Base-by-base conservation (phyloP, 1,140 invertebrate species). In the Cardiocondyla obscurior region DNA sequence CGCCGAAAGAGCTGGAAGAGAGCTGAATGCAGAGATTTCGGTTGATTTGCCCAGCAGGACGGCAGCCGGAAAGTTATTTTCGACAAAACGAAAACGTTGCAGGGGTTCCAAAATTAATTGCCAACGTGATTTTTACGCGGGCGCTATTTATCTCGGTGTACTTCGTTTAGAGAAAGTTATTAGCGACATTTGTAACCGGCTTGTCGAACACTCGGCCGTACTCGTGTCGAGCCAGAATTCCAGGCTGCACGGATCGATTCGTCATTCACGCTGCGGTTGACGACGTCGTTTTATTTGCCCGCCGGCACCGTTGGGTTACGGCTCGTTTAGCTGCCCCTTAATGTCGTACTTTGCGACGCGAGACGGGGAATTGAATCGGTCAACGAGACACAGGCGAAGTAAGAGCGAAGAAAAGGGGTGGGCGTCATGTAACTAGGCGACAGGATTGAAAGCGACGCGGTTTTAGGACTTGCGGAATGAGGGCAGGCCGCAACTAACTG, bases 361-460 rank as follows among this genome's bases (percentile, higher is more conserved):
- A 79, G 19, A 64, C 51, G 53, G 42, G 28, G 36, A n/a, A 42
- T 25, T 76, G 81, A 60, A 77, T 53, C 67, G 58, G 49, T 46
- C 51, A 36, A 69, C 60, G 74, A 30, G 51, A 25, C 22, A 33
- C 25, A 46, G 46, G 55, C n/a, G 12, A 70, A 72, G 39, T 42
- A 36, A 49, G 33, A 12, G 36, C 33, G 60, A 49, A 33, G 70
- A 79, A 73, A 36, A 53, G 60, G 58, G 49, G 57, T 12, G 49
- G 16, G 8, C 28, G 22, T 2, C 28, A 39, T 74, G 67, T 55
- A 65, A 69, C 82, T 46, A 28, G 77, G 64, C 73, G 76, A 70
- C 58, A 55, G 73, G 85, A 88, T 89, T 89, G 87, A 89, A 89
- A 89, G 87, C 74, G 81, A 85, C 83, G 83, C 67, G 85, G 85